Evolutionary conservation across 2,113 vertebrate species (phyloP).

Genomic region (Tragulus kanchil): DNA sequence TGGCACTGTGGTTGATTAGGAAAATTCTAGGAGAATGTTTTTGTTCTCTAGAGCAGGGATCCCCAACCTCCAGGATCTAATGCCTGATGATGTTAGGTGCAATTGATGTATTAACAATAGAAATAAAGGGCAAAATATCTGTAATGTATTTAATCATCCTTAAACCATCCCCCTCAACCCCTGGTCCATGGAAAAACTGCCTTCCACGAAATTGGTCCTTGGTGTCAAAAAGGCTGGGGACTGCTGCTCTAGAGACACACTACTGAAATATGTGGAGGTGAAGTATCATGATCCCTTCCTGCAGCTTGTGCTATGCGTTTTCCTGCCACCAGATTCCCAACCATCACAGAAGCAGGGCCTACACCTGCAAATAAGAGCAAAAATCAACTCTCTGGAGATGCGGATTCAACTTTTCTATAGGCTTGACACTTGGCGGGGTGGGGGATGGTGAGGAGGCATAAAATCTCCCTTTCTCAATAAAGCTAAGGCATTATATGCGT

Average conservation of each 20-base stretch:
- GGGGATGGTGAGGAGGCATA: too few relatives aligned
- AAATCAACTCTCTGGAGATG: background rate
- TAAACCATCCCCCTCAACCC: background rate
- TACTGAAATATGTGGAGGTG: background rate
- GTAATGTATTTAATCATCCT: background rate
- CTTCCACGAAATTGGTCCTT: background rate
- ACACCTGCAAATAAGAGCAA: constrained; percentile 89
- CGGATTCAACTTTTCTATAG: background rate
- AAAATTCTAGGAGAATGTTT: constrained; percentile 1
- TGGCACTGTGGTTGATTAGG: background rate
- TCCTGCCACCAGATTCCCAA: constrained; percentile 98
- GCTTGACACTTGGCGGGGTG: background rate
- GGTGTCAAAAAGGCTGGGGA: background rate
- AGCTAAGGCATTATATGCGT: background rate
- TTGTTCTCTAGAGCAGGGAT: background rate
- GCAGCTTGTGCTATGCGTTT: constrained; percentile 98
- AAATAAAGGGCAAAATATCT: background rate
- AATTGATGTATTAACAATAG: background rate
- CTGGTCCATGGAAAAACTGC: background rate
- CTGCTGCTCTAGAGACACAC: background rate
- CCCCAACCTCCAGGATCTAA: background rate
- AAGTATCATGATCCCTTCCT: constrained; percentile 82
- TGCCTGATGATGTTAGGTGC: background rate
- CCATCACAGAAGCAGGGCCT: constrained; percentile 97
- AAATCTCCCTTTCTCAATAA: background rate